Evolutionary conservation across 2,888 invertebrate genomes (phyloP), one percentile per base, ranked within the genome.

Genomic region (Parascotia fuliginaria): DNA sequence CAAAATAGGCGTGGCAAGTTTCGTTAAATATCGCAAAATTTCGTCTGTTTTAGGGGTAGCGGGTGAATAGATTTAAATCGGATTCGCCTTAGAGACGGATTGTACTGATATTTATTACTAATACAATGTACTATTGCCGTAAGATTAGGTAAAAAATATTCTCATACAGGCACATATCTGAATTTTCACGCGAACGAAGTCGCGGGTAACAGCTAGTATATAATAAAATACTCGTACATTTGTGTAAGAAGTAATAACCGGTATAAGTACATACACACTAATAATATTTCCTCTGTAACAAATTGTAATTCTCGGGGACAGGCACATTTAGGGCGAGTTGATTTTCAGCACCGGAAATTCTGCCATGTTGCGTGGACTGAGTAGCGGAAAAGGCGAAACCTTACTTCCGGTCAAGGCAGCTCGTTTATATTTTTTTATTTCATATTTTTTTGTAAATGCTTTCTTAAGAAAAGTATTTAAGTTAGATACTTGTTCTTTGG

Each of bases 371-470:
- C 81, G 81, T 82, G 81, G 71, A 70, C 66, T 66, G 66, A 70
- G 68, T 65, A 69, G 62, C 81, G 81, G 83, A 81, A 80, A 73
- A 73, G 68, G 73, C 73, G 66, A 78, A 75, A 76, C 75, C 74
- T 65, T 60, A 70, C 71, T 73, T 77, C 78, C 79, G 74, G 73
- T 70, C 58, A 55, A 60, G 63, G 59, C 58, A 69, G 61, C 60
- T 64, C 67, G 67, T 65, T 72, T 68, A 69, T 71, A 68, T 70
- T 67, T 75, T 65, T 46, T 51, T 56, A 50, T 65, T 66, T 63
- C 48, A n/a, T n/a, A n/a, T 63, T 52, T 64, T 36, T 64, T 57
- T 48, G 43, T 45, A 38, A 48, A 36, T 49, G 48, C 24, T 47
- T 52, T 48, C 32, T 47, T 36, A 16, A 34, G 40, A 27, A 42